Evolutionary conservation across 53 echinoderm and acorn worm genomes (phyloP).

Genomic region (Arbacia lixula): DNA sequence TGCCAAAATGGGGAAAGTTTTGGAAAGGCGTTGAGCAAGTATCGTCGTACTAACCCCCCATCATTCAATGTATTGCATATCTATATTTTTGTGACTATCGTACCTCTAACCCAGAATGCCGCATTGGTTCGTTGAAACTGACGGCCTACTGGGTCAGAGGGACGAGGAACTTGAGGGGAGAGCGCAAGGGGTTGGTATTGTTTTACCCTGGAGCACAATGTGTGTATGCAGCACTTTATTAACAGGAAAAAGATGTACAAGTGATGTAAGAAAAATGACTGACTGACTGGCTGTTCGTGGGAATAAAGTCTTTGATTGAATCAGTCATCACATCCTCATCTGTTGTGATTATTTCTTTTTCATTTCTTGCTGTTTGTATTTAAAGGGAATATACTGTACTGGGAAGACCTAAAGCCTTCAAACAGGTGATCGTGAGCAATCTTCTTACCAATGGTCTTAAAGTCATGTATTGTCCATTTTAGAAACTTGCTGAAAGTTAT

Average conservation of each 20-base stretch:
- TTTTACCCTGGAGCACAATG: conserved; percentile 41
- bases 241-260: conserved; percentile 33
- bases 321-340: conserved; percentile 17
- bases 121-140: background rate
- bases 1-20: too few species aligned
- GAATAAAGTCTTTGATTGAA: conserved; percentile 47
- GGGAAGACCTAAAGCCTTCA: too few species aligned
- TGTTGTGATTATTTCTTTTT: too few species aligned
- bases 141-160: conserved; percentile 10
- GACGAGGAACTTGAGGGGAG: background rate
- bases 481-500: too few species aligned
- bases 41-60: too few species aligned
- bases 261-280: conserved; percentile 47
- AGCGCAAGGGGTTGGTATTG: background rate
- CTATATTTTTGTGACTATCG: conserved; percentile 9
- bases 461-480: too few species aligned
- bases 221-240: conserved; percentile 55
- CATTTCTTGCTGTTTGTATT: too few species aligned
- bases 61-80: too few species aligned
- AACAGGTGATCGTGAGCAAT: too few species aligned
- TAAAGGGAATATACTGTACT: too few species aligned
- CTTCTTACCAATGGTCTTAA: too few species aligned
- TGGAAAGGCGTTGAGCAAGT: too few species aligned
- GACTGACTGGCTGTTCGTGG: conserved; percentile 52
- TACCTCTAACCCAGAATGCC: conserved; percentile 17